Evolutionary conservation across 1,140 invertebrate genomes (phyloP).

Genomic region (Metaphire vulgaris): DNA sequence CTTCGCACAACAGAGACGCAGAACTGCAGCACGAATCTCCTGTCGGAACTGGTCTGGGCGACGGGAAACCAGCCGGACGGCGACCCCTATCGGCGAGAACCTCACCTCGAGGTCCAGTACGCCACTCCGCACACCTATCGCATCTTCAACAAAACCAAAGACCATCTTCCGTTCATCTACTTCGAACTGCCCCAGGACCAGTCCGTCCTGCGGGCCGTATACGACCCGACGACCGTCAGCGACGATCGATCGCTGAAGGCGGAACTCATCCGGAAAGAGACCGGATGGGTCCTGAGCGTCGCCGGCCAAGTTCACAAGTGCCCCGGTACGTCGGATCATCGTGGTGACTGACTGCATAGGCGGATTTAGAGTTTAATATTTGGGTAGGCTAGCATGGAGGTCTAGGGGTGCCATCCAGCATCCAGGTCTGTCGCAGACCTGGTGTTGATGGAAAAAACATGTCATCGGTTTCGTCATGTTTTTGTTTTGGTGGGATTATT

Average conservation of each 20-base stretch:
- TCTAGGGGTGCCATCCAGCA: no score
- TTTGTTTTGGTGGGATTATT: no score
- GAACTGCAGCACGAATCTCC: slow-evolving; percentile 20
- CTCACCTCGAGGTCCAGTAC: not conserved
- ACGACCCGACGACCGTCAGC: slow-evolving; percentile 19
- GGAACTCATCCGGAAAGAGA: slow-evolving; percentile 6
- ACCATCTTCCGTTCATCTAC: slow-evolving; percentile 22
- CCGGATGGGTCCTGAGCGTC: slow-evolving; percentile 8
- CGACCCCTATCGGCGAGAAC: slow-evolving; percentile 17
- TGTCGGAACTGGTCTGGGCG: slow-evolving; percentile 15
- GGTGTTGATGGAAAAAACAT: no score
- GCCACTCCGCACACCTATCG: slow-evolving; percentile 4
- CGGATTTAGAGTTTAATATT: no score
- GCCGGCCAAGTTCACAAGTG: slow-evolving; percentile 15
- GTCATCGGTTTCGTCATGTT: no score
- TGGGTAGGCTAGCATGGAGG: no score
- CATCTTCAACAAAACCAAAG: slow-evolving; percentile 19
- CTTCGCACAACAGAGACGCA: no score
- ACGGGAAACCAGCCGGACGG: not conserved
- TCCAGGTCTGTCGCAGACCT: no score
- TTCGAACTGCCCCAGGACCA: slow-evolving; percentile 18
- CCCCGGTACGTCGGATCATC: no score
- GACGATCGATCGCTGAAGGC: slow-evolving; percentile 24
- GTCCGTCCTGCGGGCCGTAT: slow-evolving; percentile 15
- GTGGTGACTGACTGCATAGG: no score